Base-by-base conservation (phyloP, 2,888 invertebrate genomes). In the Mythimna pallens region DNA sequence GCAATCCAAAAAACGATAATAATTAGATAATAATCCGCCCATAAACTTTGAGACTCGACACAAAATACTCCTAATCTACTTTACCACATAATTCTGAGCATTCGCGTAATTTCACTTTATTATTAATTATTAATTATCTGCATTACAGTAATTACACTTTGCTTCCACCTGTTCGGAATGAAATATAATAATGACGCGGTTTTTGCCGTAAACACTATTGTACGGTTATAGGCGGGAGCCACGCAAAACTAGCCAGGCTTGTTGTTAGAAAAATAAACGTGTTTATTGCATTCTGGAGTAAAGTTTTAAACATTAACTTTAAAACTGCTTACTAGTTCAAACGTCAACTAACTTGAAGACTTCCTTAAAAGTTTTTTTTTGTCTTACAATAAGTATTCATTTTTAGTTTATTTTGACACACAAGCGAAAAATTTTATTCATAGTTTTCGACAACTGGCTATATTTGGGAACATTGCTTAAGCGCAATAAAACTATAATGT, bases 111-210 rank as follows among this genome's bases (percentile, higher is more conserved):
- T 81, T 75, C 47, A 64, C 72, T 75, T 79, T 55, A 73, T 78
- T 77, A 62, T 76, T 77, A 82, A 84, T 85, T 82, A 82, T 66
- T 82, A 84, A 84, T 84, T 82, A 84, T 43, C 68, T n/a, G 20
- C 55, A 79, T 76, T 76, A 82, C 73, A 67, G 47, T 70, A 80
- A 83, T 80, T 74, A 73, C 70, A 22, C 20, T 65, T 12, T 2
- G 14, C 34, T 43, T 74, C 66, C 81, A 81, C 81, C 81, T 81
- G 84, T 76, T 62, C 34, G 9, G 17, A 69, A 62, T 83, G 74
- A 79, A 81, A 68, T 74, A 75, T 70, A 36, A 73, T 82, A 80
- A 82, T 58, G 78, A 65, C 30, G 50, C 34, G 50, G 36, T 54
- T 81, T 52, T 70, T 66, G 62, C 52, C 50, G 43, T 62, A 63